Percentiles rank a stretch among this genome's conserved stretches.
phyloP scores from a whole-genome alignment of 1,140 invertebrate species.

The Eupeodes corollae region DNA sequence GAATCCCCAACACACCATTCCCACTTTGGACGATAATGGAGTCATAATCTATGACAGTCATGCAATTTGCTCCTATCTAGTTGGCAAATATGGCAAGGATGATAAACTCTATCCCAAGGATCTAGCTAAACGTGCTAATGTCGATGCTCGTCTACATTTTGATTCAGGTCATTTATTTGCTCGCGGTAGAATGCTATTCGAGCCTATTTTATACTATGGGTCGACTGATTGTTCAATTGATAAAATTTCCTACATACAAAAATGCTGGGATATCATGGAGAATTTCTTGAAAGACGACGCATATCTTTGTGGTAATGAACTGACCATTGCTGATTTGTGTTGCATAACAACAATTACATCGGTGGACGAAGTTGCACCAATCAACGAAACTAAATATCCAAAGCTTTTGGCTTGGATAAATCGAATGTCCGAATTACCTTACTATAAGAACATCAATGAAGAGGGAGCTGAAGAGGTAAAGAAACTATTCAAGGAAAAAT shows the following conservation, averaged over 20 bases:
- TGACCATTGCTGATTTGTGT: slow-evolving; percentile 41
- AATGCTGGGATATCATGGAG: slow-evolving; percentile 37
- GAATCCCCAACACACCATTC: slow-evolving; percentile 54
- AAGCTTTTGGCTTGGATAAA: slow-evolving; percentile 3
- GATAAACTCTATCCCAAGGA: slow-evolving; percentile 44
- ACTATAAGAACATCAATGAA: slow-evolving; percentile 8
- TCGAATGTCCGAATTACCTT: neutral
- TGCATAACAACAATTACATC: slow-evolving; percentile 28
- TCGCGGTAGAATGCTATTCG: slow-evolving; percentile 33
- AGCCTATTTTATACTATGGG: slow-evolving; percentile 3
- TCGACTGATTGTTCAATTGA: neutral
- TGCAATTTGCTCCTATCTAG: slow-evolving; percentile 44
- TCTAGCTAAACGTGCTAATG: slow-evolving; percentile 35
- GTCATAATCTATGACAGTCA: slow-evolving; percentile 47
- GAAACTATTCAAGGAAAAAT: neutral
- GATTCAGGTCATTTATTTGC: slow-evolving; percentile 46
- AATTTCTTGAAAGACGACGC: slow-evolving; percentile 29
- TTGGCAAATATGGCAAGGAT: slow-evolving; percentile 41
- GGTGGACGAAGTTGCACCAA: slow-evolving; percentile 13
- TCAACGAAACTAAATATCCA: slow-evolving; percentile 5
- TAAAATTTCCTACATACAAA: slow-evolving; percentile 22
- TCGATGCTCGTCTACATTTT: slow-evolving; percentile 45
- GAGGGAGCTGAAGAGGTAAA: neutral
- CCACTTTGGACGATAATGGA: slow-evolving; percentile 50
- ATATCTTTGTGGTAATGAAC: slow-evolving; percentile 31